Percentiles rank a stretch among this genome's conserved stretches.
phyloP scores from a whole-genome alignment of 2,797 vertebrate species.

The Columba guinea region DNA sequence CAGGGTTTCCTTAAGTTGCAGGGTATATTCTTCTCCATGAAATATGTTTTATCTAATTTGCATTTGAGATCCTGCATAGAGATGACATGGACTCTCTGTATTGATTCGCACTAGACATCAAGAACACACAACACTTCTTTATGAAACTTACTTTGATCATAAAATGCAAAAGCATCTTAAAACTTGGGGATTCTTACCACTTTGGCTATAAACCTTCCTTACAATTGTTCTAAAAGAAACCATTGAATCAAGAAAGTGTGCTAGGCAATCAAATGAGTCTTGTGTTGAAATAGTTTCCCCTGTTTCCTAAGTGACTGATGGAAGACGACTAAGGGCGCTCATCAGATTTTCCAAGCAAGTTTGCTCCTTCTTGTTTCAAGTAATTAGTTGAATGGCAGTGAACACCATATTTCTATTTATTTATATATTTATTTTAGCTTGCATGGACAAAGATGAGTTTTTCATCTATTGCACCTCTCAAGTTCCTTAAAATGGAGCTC shows the following conservation, averaged over 20 bases:
- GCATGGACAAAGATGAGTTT: not conserved
- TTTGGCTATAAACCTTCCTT: not conserved
- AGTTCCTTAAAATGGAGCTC: not conserved
- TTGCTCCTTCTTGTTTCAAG: not conserved
- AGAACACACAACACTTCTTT: not conserved
- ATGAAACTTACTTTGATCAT: not conserved
- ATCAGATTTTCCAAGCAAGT: not conserved
- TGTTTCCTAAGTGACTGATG: not conserved
- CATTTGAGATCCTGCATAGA: not conserved
- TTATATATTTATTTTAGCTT: not conserved
- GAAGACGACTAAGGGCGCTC: not conserved
- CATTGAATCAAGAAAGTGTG: not conserved
- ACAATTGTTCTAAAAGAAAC: not conserved
- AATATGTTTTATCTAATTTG: not conserved
- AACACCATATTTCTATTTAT: not conserved
- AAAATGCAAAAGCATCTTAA: not conserved
- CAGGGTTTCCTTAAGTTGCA: not conserved
- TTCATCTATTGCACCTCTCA: not conserved
- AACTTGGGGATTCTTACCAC: not conserved
- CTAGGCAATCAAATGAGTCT: not conserved
- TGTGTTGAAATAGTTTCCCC: not conserved
- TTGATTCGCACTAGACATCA: not conserved
- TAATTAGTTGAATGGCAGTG: not conserved
- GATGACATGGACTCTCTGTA: not conserved
- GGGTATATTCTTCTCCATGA: not conserved